Evolutionary conservation across 2,888 invertebrate species (phyloP), one percentile per base, ranked within the genome.

Genomic region (Arctia plantaginis): DNA sequence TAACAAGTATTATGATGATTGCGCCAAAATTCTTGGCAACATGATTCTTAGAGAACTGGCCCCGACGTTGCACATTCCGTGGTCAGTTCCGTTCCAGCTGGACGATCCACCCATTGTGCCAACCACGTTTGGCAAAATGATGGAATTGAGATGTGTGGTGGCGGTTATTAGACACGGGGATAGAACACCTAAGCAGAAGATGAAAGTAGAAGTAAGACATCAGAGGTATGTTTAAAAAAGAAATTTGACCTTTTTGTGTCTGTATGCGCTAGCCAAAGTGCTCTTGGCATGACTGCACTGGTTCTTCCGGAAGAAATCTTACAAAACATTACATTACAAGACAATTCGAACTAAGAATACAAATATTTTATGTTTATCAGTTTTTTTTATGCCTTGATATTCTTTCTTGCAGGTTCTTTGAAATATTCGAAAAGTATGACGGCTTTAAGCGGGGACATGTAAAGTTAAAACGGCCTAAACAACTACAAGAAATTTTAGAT

Each of bases 71-170:
- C 99, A 99, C 92, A 99, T 99, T 86, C 99, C 99, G 0, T 99
- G 99, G 99, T 98, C 98, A 35, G 98, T 99, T 86, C 99, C 99
- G 13, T 99, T 99, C 92, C 99, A 99, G 89, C 94, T 99, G 82
- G 99, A 99, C 91, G 99, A 99, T 96, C 99, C 99, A 0, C 99
- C 99, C 1, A 99, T 99, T 80, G 99, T 99, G 69, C 99, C 99
- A 1, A 99, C 99, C 0, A 99, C 99, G 0, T 99, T 99, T 90
- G 99, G 99, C 27, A 99, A 99, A 96, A 99, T 99, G 99, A 97
- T 97, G 97, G 97, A 97, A 86, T 90, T 97, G 78, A 96, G 99
- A 47, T 99, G 99, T 92, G 99, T 99, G 6, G 99, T 99, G 64
- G 99, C 98, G 39, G 98, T 99, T 12, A 99, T 99, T 78, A 96